Conservation (phyloP, 2,888 invertebrate species). For the Drosophila leonis region DNA sequence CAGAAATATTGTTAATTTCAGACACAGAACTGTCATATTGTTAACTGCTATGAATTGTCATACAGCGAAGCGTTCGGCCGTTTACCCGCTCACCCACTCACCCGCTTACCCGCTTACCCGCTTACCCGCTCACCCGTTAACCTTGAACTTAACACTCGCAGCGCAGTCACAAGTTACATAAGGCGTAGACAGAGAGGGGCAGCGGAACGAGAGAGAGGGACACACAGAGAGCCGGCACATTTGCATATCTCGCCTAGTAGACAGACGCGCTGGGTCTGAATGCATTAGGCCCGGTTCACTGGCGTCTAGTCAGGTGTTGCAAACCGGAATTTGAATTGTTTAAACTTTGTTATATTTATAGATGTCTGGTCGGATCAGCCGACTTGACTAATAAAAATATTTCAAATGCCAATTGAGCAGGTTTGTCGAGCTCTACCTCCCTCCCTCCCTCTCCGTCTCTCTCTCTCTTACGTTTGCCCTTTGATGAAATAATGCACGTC, state of each 20-base stretch:
- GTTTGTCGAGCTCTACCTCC: conserved; percentile 20
- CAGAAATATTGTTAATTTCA: conserved; percentile 34
- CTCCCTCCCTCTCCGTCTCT: neutral
- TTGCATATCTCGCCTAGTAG: conserved; percentile 53
- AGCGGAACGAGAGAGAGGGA: neutral
- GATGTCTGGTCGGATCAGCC: conserved; percentile 67
- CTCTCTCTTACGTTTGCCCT: neutral
- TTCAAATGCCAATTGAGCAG: conserved; percentile 42
- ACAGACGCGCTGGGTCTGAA: conserved; percentile 30
- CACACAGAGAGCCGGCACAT: conserved; percentile 24
- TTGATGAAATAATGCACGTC: conserved; percentile 14
- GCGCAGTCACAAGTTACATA: conserved; percentile 35
- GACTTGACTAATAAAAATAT: conserved; percentile 57
- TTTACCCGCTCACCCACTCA: conserved; percentile 1
- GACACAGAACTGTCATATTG: conserved; percentile 10
- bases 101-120: conserved; percentile 41
- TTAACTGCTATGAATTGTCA: conserved; percentile 48
- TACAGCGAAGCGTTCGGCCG: neutral
- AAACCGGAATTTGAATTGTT: conserved; percentile 61
- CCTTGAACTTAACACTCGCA: conserved; percentile 65
- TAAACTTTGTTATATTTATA: conserved; percentile 33
- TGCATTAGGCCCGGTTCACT: conserved; percentile 53
- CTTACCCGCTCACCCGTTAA: conserved; percentile 29
- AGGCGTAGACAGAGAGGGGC: conserved; percentile 30
- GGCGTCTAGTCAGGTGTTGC: conserved; percentile 64